Base-by-base conservation (phyloP, 2,797 vertebrate species). In the Benthosema pterotum region DNA sequence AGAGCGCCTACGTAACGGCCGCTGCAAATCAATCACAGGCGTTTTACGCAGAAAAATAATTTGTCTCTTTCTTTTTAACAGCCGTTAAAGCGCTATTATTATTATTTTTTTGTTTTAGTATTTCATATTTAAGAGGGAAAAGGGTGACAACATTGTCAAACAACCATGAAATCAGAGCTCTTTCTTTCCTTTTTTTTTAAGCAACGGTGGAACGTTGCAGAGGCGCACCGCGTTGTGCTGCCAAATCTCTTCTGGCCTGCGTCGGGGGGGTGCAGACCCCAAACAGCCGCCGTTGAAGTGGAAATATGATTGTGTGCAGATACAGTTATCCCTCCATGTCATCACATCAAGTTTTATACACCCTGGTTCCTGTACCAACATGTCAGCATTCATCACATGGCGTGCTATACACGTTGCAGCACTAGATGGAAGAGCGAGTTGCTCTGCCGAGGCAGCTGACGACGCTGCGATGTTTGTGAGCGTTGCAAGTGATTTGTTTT, bases 71-170 rank as follows among this genome's bases (percentile, higher is more conserved):
- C n/a, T n/a, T 67, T 86, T 87, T 86, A 74, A 88, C 71, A 66
- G 84, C 80, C 69, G 72, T 88, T 88, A 82, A 90, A 84, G 73
- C 72, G 65, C 80, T 65, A 74, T 83, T 62, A 79, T 80, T 84
- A 69, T 83, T 76, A 83, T 60, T 60, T 60, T 78, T 80, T 84
- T 89, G 89, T 90, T 88, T 38, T 86, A 89, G 79, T 88, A 85
- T 89, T 90, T 90, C 81, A 90, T 80, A 87, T 86, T 87, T 75
- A 80, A 82, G 77, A 83, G 87, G 87, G 75, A 90, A 90, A 92
- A 87, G 79, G 78, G 84, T 91, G 91, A 91, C 89, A 89, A 84
- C 88, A 85, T 89, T 86, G 77, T 88, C 88, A 89, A 89, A 86
- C 87, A 88, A 75, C 69, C 76, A 63, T 84, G 85, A 86, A 87